Conservation (phyloP, 2,888 invertebrate genomes). For the Diadegma fenestrale region DNA sequence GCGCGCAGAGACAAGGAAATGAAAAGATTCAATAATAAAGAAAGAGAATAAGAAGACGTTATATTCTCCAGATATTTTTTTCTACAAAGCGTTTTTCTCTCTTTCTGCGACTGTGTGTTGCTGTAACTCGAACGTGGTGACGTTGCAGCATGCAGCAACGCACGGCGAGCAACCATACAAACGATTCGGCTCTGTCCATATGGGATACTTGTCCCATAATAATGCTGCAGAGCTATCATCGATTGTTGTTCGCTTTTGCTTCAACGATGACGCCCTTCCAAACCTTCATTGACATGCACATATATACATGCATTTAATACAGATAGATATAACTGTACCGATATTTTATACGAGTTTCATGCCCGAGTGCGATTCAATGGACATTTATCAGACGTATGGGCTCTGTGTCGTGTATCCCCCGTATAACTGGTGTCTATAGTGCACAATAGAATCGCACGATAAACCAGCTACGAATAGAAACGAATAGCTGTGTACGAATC, state of each 20-base stretch:
- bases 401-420: conserved; percentile 38
- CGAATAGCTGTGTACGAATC: conserved; percentile 59
- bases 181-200: conserved; percentile 58
- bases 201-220: conserved; percentile 64
- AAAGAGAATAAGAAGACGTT: conserved; percentile 19
- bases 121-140: conserved; percentile 26
- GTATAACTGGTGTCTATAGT: conserved; percentile 50
- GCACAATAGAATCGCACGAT: conserved; percentile 64
- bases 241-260: conserved; percentile 80
- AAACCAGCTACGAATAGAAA: conserved; percentile 64
- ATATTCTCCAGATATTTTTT: not conserved
- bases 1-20: conserved; percentile 73
- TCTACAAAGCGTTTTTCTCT: not conserved
- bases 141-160: conserved; percentile 29
- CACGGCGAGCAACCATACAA: conserved; percentile 56
- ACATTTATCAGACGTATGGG: conserved; percentile 72
- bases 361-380: conserved; percentile 77
- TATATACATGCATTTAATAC: conserved; percentile 23
- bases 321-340: conserved; percentile 47
- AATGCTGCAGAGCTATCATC: conserved; percentile 77
- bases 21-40: conserved; percentile 42
- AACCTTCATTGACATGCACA: conserved; percentile 46
- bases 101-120: not conserved
- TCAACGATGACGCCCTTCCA: conserved; percentile 68
- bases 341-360: conserved; percentile 35